Base-by-base conservation (phyloP, 2,113 vertebrate species). In the Marcusenius ussheri region DNA sequence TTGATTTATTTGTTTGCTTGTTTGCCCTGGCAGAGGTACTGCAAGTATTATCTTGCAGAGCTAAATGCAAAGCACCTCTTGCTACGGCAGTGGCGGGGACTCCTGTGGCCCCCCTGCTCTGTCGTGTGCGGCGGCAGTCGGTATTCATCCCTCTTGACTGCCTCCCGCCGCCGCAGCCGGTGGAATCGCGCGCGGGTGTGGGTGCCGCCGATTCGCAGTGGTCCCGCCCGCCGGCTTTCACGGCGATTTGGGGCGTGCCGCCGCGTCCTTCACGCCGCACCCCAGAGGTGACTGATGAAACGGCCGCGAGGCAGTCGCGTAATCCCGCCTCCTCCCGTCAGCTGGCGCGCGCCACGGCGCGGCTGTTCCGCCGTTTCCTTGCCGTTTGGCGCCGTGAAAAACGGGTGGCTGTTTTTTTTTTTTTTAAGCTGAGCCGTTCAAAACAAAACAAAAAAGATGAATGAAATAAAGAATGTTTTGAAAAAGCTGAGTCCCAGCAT, bases 341-440 rank as follows among this genome's bases (percentile, higher is more conserved):
- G 47, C 47, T 24, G 31, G 13, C 47, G n/a, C 66, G 45, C 58
- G 1, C 17, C 46, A n/a, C 39, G 35, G 2, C 27, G 35, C 49
- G 87, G 89, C 93, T 91, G 95, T 91, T 95, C 93, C 93, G 94
- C 94, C 95, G 93, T 96, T 94, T 95, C 92, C 91, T 92, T 95
- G 95, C 95, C 94, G 95, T 96, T 96, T 95, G 95, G 94, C 94
- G 92, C 92, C 93, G 93, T 93, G 95, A 95, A 96, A 96, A 95
- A 94, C 94, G 91, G 94, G 93, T 93, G 95, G 96, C 95, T 96
- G 95, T 96, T 94, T 45, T 5, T 7, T 47, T 46, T 47, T 47
- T 47, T 31, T 95, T 95, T 94, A 96, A 96, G 96, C 96, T 95
- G 95, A 96, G 95, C 95, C 96, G 93, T 95, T 94, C 93, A 93